Evolutionary conservation across 1,140 invertebrate genomes (phyloP).

Genomic region (honey bee (Apis mellifera)): Amel_HAv3.1 CM009944.2:8497501-8498000

Average conservation of each 20-base stretch:
- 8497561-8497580: neutral
- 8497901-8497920: too few relatives aligned
- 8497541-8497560: too few relatives aligned
- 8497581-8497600: neutral
- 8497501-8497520: too few relatives aligned
- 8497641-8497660: neutral
- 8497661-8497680: slow-evolving; percentile 30
- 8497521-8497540: too few relatives aligned
- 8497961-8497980: too few relatives aligned
- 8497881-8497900: neutral
- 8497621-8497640: slow-evolving; percentile 11
- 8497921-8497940: too few relatives aligned
- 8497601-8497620: slow-evolving; percentile 3
- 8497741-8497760: slow-evolving; percentile 51
- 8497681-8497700: slow-evolving; percentile 49
- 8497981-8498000: too few relatives aligned
- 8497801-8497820: neutral
- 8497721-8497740: slow-evolving; percentile 49
- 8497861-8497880: too few relatives aligned
- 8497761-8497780: slow-evolving; percentile 30
- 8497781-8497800: slow-evolving; percentile 8
- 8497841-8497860: neutral
- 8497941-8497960: too few relatives aligned
- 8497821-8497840: neutral
- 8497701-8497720: slow-evolving; percentile 33